phyloP scores from a whole-genome alignment of 2,797 vertebrate species.

The Phoeniculus purpureus region DNA sequence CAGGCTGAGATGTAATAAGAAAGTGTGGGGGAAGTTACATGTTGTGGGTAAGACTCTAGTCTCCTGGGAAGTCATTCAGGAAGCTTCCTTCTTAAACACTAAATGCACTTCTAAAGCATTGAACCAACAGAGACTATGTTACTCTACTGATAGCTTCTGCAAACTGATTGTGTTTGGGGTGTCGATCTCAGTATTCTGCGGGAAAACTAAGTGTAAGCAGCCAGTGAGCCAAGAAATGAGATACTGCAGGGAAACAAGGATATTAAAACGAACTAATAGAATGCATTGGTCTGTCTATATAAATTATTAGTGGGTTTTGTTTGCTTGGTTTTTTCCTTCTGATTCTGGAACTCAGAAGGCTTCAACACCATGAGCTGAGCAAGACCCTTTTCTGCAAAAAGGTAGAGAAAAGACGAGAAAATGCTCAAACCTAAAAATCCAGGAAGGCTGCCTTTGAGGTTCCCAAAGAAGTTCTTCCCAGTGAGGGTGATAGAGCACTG shows the following conservation, averaged over 20 bases:
- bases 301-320: accelerated
- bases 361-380: background rate
- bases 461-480: background rate
- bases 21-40: conserved; percentile 55
- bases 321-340: background rate
- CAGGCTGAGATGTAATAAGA: conserved; percentile 57
- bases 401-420: background rate
- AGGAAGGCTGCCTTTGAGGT: background rate
- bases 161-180: background rate
- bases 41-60: background rate
- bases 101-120: background rate
- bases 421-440: background rate
- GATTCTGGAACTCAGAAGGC: background rate
- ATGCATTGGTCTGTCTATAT: background rate
- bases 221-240: background rate
- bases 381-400: background rate
- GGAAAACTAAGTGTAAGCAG: background rate
- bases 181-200: background rate
- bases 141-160: background rate
- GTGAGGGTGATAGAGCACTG: too few relatives aligned
- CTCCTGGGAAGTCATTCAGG: conserved; percentile 33
- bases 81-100: conserved; percentile 26
- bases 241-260: background rate
- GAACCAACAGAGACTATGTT: background rate
- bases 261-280: background rate